phyloP scores from a whole-genome alignment of 2,113 vertebrate species.

The Hystrix brachyura region DNA sequence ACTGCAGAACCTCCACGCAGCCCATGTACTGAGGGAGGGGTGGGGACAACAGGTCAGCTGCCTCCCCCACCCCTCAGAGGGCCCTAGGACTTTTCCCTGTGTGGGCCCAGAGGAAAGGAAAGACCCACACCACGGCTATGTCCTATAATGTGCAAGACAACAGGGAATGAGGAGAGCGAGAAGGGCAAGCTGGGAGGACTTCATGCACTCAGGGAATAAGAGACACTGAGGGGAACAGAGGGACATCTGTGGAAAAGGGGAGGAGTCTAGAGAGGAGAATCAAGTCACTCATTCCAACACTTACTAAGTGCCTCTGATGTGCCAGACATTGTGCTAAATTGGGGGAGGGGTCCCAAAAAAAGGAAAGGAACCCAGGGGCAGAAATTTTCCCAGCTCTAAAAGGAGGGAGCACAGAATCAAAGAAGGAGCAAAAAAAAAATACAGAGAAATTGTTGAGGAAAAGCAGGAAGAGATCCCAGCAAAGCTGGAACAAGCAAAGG shows the following conservation, averaged over 20 bases:
- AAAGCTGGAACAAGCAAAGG: neutral
- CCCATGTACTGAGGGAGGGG: constrained; percentile 92
- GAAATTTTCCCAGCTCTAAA: neutral
- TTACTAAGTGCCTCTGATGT: neutral
- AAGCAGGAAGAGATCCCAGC: constrained; percentile 3
- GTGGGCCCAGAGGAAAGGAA: neutral
- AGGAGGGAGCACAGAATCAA: neutral
- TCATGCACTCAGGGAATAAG: constrained; percentile 2
- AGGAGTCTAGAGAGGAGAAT: constrained; percentile 26
- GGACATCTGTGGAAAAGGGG: constrained; percentile 53
- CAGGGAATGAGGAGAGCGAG: neutral
- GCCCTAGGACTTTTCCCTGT: neutral
- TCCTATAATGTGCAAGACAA: constrained; percentile 22
- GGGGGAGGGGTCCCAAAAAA: neutral
- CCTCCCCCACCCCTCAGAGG: neutral
- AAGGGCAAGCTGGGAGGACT: constrained; percentile 21
- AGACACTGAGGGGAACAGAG: neutral
- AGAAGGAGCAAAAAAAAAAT: neutral
- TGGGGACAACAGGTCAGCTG: neutral
- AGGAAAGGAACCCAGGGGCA: constrained; percentile 13
- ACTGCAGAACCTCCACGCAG: constrained; percentile 98
- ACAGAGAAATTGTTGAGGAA: neutral
- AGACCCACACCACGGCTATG: neutral
- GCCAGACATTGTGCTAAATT: constrained; percentile 40
- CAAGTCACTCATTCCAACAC: constrained; percentile 33